Percentiles rank a stretch among this genome's conserved stretches.
These are phyloP conservation scores for Garrulus glandarius DNA, from an alignment of 2,797 vertebrate species.

Conservation along the genomic window DNA sequence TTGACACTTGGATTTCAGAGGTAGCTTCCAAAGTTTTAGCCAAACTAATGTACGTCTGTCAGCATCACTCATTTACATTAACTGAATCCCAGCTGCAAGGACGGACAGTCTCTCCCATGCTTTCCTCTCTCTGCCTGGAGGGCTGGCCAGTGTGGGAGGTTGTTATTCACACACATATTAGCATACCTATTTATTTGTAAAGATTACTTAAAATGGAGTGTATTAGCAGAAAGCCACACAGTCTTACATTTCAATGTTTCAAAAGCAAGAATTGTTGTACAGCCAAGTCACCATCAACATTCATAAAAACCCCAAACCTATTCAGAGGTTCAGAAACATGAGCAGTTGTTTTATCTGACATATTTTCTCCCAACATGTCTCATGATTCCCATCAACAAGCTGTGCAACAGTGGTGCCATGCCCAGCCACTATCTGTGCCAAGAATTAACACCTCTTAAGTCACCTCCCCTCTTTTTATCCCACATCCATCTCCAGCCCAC, in stretches of 20 bases:
- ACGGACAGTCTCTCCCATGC: neutral
- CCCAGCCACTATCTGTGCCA: neutral
- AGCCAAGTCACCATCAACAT: neutral
- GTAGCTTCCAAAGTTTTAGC: conserved; percentile 55
- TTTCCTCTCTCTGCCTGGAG: conserved; percentile 15
- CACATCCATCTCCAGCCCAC: neutral
- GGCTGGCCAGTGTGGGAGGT: conserved; percentile 64
- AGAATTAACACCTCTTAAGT: neutral
- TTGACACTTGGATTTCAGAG: conserved; percentile 64
- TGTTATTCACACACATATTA: conserved; percentile 57
- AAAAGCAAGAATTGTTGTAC: conserved; percentile 42
- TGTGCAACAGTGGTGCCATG: neutral
- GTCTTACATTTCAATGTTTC: conserved; percentile 37
- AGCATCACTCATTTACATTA: conserved; percentile 49
- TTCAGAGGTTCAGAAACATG: neutral
- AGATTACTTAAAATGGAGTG: conserved; percentile 43
- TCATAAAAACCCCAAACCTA: neutral
- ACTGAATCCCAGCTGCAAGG: conserved; percentile 51
- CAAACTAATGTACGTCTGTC: conserved; percentile 51
- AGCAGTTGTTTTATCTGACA: neutral
- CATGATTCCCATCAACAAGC: neutral
- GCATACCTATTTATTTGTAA: conserved; percentile 52
- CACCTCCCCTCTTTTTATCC: neutral
- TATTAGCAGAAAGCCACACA: conserved; percentile 45
- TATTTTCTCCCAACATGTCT: neutral